A percentile compares a stretch with the other conserved stretches of the same genome.
Conservation (phyloP, 2,888 invertebrate genomes). For the Tachina grossa region DNA sequence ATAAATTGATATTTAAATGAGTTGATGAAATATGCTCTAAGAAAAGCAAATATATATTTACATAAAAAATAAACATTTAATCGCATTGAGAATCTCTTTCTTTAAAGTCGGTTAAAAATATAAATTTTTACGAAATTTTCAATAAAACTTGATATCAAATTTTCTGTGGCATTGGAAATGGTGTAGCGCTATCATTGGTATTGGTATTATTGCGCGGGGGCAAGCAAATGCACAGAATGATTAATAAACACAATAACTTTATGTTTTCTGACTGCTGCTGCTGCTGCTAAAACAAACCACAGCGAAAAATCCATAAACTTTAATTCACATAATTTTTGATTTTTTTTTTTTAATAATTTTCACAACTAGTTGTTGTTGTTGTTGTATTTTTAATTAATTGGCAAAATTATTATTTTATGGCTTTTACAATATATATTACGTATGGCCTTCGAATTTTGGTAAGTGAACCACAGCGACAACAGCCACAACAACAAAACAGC, state of each 20-base stretch:
- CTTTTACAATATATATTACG: constrained; percentile 42
- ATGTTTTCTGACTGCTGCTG: constrained; percentile 17
- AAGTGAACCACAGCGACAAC: neutral
- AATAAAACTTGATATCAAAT: no score
- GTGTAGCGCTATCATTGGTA: no score
- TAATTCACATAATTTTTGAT: neutral
- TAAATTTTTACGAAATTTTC: no score
- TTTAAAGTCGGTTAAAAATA: no score
- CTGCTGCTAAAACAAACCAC: neutral
- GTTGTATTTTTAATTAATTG: constrained; percentile 54
- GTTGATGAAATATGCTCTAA: no score
- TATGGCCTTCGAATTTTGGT: constrained; percentile 51
- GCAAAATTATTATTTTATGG: constrained; percentile 45
- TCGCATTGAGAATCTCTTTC: no score
- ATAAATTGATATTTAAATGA: no score
- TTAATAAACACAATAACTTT: constrained; percentile 25
- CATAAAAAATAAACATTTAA: no score
- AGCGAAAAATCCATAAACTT: neutral
- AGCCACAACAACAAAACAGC: constrained; percentile 7
- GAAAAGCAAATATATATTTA: no score
- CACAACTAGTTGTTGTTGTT: constrained; percentile 20
- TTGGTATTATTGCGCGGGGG: neutral
- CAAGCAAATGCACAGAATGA: neutral
- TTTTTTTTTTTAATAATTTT: neutral
- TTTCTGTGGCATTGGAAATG: neutral